Evolutionary conservation across 2,888 invertebrate genomes (phyloP), one percentile per base, ranked within the genome.

Genomic region (Mongoloraphidia duomilia): DNA sequence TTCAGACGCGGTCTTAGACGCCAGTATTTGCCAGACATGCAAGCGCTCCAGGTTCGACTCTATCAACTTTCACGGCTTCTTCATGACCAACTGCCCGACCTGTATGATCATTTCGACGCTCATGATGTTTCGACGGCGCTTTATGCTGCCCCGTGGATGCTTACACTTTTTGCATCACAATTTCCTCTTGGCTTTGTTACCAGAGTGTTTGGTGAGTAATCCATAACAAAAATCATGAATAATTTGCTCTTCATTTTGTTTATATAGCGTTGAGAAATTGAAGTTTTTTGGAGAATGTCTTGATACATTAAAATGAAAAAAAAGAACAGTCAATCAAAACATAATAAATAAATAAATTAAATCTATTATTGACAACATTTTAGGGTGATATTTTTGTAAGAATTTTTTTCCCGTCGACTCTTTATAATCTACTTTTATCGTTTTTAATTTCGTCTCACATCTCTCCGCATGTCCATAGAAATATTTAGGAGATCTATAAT

Each of bases 111-210:
- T 68, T 76, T 95, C 55, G 87, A 89, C 59, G 71, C 77, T 11
- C 80, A 93, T 62, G 95, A 96, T 68, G 89, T 96, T 8, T 84
- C 90, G 0, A 94, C 95, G 0, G 93, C 94, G 0, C 70, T 96
- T 6, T 96, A 95, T 66, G 95, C 95, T 0, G 95, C 96, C 0
- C 95, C 96, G 0, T 96, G 96, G 96, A 83, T 96, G 63, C 75
- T 96, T 3, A 96, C 96, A 0, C 71, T 93, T 36, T 96, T 96
- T 69, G 93, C 96, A 40, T 95, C 95, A 47, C 94, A 95, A 68
- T 96, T 96, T 65, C 93, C 95, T 0, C 69, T 96, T 14, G 95
- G 94, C 2, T 95, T 96, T 68, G 95, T 95, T 14, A 87, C 92
- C 0, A 77, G 95, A 57, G 88, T 95, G 0, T 92, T 94, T 61